Conservation (phyloP, 2,113 vertebrate genomes). For the Ramphastos sulfuratus region DNA sequence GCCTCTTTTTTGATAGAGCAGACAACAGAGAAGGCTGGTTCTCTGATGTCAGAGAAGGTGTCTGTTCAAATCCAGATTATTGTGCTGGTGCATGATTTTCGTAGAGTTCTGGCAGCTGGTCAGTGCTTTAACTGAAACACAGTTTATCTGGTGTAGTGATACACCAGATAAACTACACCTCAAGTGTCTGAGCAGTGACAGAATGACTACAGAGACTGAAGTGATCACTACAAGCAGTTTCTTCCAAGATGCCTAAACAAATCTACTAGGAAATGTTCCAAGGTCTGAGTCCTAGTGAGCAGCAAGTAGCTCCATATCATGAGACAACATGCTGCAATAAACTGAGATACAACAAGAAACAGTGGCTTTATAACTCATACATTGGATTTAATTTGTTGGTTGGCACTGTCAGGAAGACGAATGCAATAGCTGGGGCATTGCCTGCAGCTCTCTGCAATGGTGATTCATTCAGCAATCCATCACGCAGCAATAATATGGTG, state of each 20-base stretch:
- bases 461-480: background rate
- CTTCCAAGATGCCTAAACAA: background rate
- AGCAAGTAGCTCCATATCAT: background rate
- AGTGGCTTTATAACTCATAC: background rate
- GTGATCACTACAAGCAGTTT: background rate
- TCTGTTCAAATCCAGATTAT: background rate
- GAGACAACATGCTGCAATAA: background rate
- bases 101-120: background rate
- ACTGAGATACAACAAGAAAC: background rate
- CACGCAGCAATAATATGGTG: rapidly evolving
- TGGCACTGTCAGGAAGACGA: background rate
- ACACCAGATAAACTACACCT: background rate
- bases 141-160: background rate
- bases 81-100: background rate
- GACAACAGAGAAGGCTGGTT: background rate
- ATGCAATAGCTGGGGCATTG: background rate
- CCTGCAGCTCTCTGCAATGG: rapidly evolving
- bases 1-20: background rate
- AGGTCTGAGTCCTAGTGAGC: background rate
- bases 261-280: background rate
- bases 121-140: background rate
- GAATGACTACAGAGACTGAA: background rate
- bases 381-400: background rate
- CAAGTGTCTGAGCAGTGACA: background rate
- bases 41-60: background rate